Conservation (phyloP, 2,888 invertebrate species). For the Palloptera scutellata region DNA sequence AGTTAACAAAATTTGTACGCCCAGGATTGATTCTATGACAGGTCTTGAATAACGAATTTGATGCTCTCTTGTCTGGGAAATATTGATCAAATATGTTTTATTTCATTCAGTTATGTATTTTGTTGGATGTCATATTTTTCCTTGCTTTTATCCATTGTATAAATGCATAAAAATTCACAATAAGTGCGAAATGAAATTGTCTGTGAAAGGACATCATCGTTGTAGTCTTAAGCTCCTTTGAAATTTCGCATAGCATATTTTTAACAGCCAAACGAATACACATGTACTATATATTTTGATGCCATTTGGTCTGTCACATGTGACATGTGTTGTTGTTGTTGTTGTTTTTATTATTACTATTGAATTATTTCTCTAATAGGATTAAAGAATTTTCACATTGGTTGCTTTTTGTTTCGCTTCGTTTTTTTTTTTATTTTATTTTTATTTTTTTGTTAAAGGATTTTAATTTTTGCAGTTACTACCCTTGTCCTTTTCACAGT, state of each 20-base stretch:
- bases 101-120: no score
- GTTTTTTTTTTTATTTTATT: no score
- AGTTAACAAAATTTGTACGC: no score
- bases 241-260: constrained; percentile 36
- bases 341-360: constrained; percentile 38
- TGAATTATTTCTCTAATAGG: constrained; percentile 42
- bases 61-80: no score
- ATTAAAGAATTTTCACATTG: constrained; percentile 33
- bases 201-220: no score
- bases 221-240: background rate
- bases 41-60: no score
- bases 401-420: constrained; percentile 2
- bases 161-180: no score
- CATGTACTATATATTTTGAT: constrained; percentile 10
- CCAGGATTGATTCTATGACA: no score
- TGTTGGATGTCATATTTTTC: no score
- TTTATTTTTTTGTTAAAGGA: constrained; percentile 22
- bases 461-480: constrained; percentile 24
- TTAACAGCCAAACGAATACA: constrained; percentile 25
- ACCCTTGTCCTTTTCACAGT: constrained; percentile 14
- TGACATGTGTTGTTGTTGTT: constrained; percentile 12
- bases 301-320: constrained; percentile 30
- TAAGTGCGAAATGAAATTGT: no score
- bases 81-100: no score
- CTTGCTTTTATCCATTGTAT: no score